Conservation (phyloP, 2,113 vertebrate genomes). For the Limanda limanda region DNA sequence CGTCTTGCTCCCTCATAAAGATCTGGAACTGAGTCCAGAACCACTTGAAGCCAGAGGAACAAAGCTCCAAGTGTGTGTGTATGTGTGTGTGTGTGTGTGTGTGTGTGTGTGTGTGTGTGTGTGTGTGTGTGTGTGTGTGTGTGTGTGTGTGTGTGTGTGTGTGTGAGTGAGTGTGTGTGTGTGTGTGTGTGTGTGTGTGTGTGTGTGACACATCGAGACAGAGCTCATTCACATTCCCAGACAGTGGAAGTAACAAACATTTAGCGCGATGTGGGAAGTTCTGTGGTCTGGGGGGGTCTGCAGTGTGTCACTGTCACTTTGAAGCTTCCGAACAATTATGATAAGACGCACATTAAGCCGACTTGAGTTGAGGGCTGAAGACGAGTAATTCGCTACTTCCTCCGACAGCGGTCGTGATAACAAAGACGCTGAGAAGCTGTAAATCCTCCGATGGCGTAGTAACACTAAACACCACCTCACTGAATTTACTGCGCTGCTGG, state of each 20-base stretch:
- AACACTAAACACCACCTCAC: slow-evolving; percentile 1
- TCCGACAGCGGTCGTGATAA: background rate
- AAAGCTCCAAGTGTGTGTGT: slow-evolving; percentile 42
- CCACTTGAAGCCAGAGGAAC: slow-evolving; percentile 49
- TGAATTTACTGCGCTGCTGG: background rate
- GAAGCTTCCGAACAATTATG: slow-evolving; percentile 41
- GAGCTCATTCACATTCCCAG: slow-evolving; percentile 74
- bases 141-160: slow-evolving; percentile 31
- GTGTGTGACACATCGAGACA: slow-evolving; percentile 27
- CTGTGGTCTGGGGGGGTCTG: slow-evolving; percentile 53
- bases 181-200: slow-evolving; percentile 36
- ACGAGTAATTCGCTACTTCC: slow-evolving; percentile 19
- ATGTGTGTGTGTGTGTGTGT: slow-evolving; percentile 37
- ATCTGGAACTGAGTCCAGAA: slow-evolving; percentile 45
- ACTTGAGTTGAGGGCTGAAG: slow-evolving; percentile 18
- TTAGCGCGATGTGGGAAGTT: slow-evolving; percentile 56
- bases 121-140: slow-evolving; percentile 42
- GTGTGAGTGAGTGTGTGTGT: background rate
- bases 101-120: slow-evolving; percentile 33
- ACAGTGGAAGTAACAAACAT: slow-evolving; percentile 63
- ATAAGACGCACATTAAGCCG: slow-evolving; percentile 41
- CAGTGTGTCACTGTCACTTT: slow-evolving; percentile 62
- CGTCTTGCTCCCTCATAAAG: slow-evolving; percentile 41
- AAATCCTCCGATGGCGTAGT: background rate
- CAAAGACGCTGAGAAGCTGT: slow-evolving; percentile 3